Evolutionary conservation across 2,113 vertebrate species (phyloP), one percentile per base, ranked within the genome.

Genomic region (Rhodinocichla rosea): DNA sequence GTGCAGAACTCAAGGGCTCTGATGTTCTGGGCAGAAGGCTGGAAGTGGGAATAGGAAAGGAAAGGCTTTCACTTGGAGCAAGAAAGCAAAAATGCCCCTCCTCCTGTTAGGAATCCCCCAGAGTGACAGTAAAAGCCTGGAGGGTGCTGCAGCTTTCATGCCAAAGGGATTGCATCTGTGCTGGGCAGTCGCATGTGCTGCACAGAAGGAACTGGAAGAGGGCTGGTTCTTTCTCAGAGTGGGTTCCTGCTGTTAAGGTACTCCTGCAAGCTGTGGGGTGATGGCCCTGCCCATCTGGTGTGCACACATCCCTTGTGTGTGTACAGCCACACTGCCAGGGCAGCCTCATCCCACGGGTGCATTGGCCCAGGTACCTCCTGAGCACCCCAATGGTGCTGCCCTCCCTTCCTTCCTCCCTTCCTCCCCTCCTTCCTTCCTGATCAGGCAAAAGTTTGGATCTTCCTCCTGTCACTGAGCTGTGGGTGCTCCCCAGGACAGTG

Each of bases 381-480:
- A 10, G 19, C 20, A 76, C 15, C 7, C 37, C 10, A 4, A 0
- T 0, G 0, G 5, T 35, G 26, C 30, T 40, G 20, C n/a, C 53
- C 3, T 24, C 3, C n/a, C 12, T 49, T 18, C 22, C 16, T 33
- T 14, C 37, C 28, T 33, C 17, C 30, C 22, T 35, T 21, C 6
- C 19, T n/a, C 4, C 53, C 9, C 8, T 12, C 16, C 23, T 21
- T 2, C 23, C 30, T 13, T 28, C 33, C 22, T 56, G 10, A 39
- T 17, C 21, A 33, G 9, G 28, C 40, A 73, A 50, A 79, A 85
- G 16, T 49, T 53, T 65, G 60, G 11, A 10, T 63, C 30, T 84
- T 78, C 9, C 13, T 84, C 33, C 40, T 68, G 21, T 35, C 2
- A 0, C 1, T 63, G 69, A 71, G 26, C 33, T 74, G 35, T 23